Conservation (phyloP, 2,113 vertebrate species). For the Glareola pratincola region DNA sequence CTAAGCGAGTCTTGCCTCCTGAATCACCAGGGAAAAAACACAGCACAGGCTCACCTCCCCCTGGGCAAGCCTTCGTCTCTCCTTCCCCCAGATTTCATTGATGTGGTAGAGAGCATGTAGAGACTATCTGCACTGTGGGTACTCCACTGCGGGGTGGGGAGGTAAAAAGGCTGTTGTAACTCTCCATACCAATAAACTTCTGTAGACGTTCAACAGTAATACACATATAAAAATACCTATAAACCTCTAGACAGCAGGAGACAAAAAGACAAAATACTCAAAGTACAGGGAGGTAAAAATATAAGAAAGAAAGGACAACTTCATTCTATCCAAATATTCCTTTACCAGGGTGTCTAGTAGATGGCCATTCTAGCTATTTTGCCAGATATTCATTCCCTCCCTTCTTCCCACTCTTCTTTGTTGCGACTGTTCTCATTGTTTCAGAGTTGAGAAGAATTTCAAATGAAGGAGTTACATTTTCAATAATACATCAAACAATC, state of each 20-base stretch:
- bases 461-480: conserved; percentile 32
- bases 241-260: not conserved
- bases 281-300: not conserved
- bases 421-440: conserved; percentile 3
- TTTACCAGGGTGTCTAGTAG: not conserved
- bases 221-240: not conserved
- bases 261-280: not conserved
- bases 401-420: not conserved
- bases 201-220: not conserved
- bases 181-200: accelerated
- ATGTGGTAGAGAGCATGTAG: not conserved
- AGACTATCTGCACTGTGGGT: not conserved
- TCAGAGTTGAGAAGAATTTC: conserved; percentile 34
- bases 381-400: not conserved
- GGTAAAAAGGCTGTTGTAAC: not conserved
- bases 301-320: not conserved
- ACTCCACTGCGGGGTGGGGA: too few relatives aligned
- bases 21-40: not conserved
- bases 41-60: not conserved
- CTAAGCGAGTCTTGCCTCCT: not conserved
- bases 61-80: not conserved
- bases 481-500: conserved; percentile 50
- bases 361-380: not conserved
- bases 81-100: not conserved
- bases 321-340: not conserved